Evolutionary conservation across 2,113 vertebrate genomes (phyloP).

Genomic region (Myiopsitta monachus): DNA sequence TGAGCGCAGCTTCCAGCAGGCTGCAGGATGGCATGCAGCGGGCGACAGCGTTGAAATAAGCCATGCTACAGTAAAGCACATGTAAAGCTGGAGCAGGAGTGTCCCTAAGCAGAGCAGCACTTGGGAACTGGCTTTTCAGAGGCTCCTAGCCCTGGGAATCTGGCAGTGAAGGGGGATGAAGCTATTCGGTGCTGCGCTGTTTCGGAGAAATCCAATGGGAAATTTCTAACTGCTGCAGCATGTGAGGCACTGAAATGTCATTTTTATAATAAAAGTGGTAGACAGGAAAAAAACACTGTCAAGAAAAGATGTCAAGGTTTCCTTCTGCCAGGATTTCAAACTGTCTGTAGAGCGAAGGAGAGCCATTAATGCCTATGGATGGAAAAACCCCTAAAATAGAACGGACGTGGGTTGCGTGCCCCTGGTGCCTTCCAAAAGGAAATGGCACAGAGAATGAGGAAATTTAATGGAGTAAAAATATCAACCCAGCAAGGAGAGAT

Average conservation of each 20-base stretch:
- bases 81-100: not conserved
- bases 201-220: not conserved
- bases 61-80: not conserved
- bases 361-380: not conserved
- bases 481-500: not conserved
- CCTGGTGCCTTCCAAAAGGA: constrained; percentile 13
- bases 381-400: constrained; percentile 6
- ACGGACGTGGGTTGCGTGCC: not conserved
- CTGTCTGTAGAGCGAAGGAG: not conserved
- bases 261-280: not conserved
- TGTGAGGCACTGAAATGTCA: not conserved
- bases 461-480: constrained; percentile 27
- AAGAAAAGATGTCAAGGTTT: not conserved
- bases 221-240: not conserved
- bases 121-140: not conserved
- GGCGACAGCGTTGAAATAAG: not conserved
- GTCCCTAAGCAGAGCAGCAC: accelerated
- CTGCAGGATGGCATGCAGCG: not conserved
- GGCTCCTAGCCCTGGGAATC: not conserved
- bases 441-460: not conserved
- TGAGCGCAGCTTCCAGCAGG: not conserved
- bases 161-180: not conserved
- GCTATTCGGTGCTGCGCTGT: not conserved
- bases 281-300: not conserved
- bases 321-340: not conserved